Base-by-base conservation (phyloP, 2,113 vertebrate genomes). In the Tragulus kanchil region DNA sequence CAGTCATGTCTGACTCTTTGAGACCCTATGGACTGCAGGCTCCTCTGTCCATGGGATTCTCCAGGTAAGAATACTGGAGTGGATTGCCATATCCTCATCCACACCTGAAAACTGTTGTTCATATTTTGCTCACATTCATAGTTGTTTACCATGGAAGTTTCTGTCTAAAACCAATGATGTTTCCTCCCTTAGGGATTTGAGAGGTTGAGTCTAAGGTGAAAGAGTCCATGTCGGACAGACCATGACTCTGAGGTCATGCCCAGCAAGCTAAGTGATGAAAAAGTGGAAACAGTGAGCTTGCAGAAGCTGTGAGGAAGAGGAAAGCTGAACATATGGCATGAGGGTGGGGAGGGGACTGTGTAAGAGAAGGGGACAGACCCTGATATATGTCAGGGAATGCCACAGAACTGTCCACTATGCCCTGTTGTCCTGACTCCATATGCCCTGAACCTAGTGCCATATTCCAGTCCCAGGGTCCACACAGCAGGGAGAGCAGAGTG, bases 281-380 rank as follows among this genome's bases (percentile, higher is more conserved):
- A 86, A 58, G 78, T 82, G 15, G 73, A 94, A 97, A 67, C n/a
- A 89, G 25, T 85, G 75, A 88, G n/a, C 26, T 88, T 93, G 10
- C 3, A 12, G 77, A 71, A 91, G 21, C 4, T 45, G 28, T 79
- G 23, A 52, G 64, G 69, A 85, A 88, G 26, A 84, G 17, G 82
- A 92, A 59, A 54, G 42, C 14, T 25, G 42, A 59, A 61, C 31
- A 45, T 21, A 19, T 17, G 36, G 28, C 52, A 25, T 15, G 16
- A 10, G 75, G 28, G 31, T 54, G 17, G 26, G 54, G 52, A 42
- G 28, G 13, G 16, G 26, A 15, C 75, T 78, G n/a, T 52, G 10
- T 71, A 69, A 86, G 58, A 82, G 69, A 86, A 64, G 69, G 23
- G 11, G 17, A 79, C 7, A 25, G 52, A 75, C 17, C 42, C 25